Evolutionary conservation across 2,888 invertebrate species (phyloP), one percentile per base, ranked within the genome.

Genomic region (Pilophorus perplexus): DNA sequence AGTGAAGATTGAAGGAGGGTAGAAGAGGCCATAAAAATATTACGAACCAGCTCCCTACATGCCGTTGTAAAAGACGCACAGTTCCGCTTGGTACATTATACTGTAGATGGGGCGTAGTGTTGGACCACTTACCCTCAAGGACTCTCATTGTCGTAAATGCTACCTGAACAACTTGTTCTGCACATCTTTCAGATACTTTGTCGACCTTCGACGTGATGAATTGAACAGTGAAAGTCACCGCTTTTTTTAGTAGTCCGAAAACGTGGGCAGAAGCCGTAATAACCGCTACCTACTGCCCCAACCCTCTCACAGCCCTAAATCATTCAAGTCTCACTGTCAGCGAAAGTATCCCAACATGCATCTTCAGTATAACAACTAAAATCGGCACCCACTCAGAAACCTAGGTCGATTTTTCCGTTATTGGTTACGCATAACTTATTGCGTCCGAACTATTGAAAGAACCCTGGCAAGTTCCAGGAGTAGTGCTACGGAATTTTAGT

Each of bases 141-240:
- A 50, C 50, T n/a, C 14, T 8, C 16, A 10, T 27, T 3, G 50
- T 50, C 22, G 27, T 50, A 50, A 50, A 50, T 27, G 10, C 27
- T 48, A 50, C 50, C 50, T 50, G 50, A 33, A 12, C 55, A 6
- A 23, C 57, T 22, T 57, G n/a, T 40, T 40, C 57, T 42, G 42
- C 25, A 20, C 42, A 38, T 57, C 27, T 50, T 40, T 16, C 48
- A 16, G 16, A 40, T 20, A 57, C 40, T 4, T 3, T 40, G 57
- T 42, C 59, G 14, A 33, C 23, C 16, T 14, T 44, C 14, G 16
- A 12, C 14, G 44, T 46, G 60, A 60, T 27, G 46, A 60, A 60
- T 44, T 46, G 23, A 33, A 46, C 27, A 60, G 60, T 60, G 60
- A 60, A 44, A 60, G 60, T 60, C 22, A 38, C 60, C 60, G 60